Percentiles rank a stretch among this genome's conserved stretches.
phyloP scores from a whole-genome alignment of 37 sponge, comb jelly and placozoan species.

The Mnemiopsis leidyi region DNA sequence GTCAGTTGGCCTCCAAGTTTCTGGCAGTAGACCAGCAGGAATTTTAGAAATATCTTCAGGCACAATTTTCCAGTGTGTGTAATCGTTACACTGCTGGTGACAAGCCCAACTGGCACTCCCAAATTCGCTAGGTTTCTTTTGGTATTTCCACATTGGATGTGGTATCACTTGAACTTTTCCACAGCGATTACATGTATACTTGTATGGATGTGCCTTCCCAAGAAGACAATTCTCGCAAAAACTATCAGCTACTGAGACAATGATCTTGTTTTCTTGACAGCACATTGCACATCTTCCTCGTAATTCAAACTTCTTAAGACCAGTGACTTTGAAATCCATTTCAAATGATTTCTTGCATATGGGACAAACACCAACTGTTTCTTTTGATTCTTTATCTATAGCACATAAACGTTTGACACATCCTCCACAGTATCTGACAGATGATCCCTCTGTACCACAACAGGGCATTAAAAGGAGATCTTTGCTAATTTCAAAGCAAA shows the following conservation, averaged over 20 bases:
- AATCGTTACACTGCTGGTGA: neutral
- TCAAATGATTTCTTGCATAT: neutral
- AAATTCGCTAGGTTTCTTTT: neutral
- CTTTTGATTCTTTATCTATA: neutral
- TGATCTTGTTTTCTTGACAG: neutral
- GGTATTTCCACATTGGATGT: constrained; percentile 41
- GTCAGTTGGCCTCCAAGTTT: neutral
- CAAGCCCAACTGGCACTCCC: constrained; percentile 39
- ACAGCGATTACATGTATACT: constrained; percentile 8
- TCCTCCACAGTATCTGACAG: neutral
- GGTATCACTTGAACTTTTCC: neutral
- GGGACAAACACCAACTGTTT: neutral
- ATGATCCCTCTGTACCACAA: neutral
- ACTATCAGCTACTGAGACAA: neutral
- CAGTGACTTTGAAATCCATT: neutral
- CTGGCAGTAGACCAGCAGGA: neutral
- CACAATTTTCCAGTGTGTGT: constrained; percentile 56
- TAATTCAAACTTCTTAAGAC: neutral
- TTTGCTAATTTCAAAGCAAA: neutral
- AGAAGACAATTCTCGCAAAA: neutral
- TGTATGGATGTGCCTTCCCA: neutral
- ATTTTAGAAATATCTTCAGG: neutral
- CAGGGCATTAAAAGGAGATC: constrained; percentile 7
- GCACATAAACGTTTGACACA: neutral
- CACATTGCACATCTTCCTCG: neutral